phyloP scores from a whole-genome alignment of 2,888 invertebrate genomes.

The Lithosia quadra region DNA sequence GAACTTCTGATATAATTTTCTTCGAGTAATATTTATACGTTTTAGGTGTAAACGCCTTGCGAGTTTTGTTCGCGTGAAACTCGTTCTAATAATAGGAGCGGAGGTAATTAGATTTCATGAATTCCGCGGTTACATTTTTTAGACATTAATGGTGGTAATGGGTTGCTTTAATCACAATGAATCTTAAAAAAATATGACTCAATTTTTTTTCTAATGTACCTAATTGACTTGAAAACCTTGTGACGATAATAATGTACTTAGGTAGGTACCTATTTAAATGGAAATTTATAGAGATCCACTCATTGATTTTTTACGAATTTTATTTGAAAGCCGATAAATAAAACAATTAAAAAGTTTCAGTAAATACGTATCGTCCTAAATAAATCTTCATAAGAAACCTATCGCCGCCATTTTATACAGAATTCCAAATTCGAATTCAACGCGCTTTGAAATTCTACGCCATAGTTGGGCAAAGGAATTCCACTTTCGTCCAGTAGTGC shows the following conservation, averaged over 20 bases:
- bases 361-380: constrained; percentile 13
- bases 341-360: not conserved
- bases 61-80: constrained; percentile 51
- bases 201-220: not conserved
- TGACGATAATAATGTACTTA: too few species aligned
- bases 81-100: constrained; percentile 53
- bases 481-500: constrained; percentile 76
- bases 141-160: constrained; percentile 14
- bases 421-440: constrained; percentile 64
- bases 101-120: constrained; percentile 50
- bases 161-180: not conserved
- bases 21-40: constrained; percentile 79
- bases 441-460: constrained; percentile 64
- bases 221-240: not conserved
- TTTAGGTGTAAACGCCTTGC: constrained; percentile 72
- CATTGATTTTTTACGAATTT: not conserved
- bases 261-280: not conserved
- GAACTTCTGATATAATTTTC: constrained; percentile 85
- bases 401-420: constrained; percentile 50
- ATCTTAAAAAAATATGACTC: constrained; percentile 8
- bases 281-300: not conserved
- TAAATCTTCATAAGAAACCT: constrained; percentile 34
- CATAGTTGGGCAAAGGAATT: constrained; percentile 74
- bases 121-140: constrained; percentile 29
- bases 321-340: too few species aligned